phyloP scores from a whole-genome alignment of 1,140 invertebrate genomes.

The Zaprionus kolodkinae region DNA sequence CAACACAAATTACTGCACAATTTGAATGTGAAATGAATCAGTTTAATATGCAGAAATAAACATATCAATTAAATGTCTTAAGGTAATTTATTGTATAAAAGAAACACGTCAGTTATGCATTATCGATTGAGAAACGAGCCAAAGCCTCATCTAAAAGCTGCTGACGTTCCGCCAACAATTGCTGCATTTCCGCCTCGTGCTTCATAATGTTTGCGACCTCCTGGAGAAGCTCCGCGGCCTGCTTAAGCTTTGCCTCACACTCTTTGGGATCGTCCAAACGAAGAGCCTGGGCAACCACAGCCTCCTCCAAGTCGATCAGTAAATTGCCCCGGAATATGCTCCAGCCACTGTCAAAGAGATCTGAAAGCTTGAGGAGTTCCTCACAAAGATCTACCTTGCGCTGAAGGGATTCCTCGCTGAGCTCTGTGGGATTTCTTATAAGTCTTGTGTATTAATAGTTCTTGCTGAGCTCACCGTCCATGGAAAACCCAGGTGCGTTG shows the following conservation, averaged over 20 bases:
- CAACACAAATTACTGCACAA: background rate
- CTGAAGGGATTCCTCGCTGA: constrained; percentile 86
- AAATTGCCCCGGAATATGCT: constrained; percentile 87
- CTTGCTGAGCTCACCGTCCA: constrained; percentile 84
- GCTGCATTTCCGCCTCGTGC: constrained; percentile 61
- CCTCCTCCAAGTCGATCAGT: constrained; percentile 87
- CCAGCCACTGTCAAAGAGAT: constrained; percentile 87
- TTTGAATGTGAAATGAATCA: too few relatives aligned
- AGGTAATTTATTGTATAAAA: background rate
- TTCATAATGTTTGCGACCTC: constrained; percentile 68
- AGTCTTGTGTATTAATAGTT: background rate
- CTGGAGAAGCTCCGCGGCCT: constrained; percentile 42
- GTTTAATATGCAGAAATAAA: too few relatives aligned
- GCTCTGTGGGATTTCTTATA: constrained; percentile 81
- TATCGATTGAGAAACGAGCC: constrained; percentile 34
- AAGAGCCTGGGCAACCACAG: constrained; percentile 85
- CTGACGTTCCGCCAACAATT: constrained; percentile 47
- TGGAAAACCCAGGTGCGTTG: constrained; percentile 85
- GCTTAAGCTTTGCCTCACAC: constrained; percentile 48
- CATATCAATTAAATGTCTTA: background rate
- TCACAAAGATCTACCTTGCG: constrained; percentile 88
- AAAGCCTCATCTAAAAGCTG: constrained; percentile 44
- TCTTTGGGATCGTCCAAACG: constrained; percentile 52
- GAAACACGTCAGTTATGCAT: background rate
- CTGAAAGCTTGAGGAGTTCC: constrained; percentile 87